Conservation (phyloP, 2,888 invertebrate species). For the Epirrhoe tristata region DNA sequence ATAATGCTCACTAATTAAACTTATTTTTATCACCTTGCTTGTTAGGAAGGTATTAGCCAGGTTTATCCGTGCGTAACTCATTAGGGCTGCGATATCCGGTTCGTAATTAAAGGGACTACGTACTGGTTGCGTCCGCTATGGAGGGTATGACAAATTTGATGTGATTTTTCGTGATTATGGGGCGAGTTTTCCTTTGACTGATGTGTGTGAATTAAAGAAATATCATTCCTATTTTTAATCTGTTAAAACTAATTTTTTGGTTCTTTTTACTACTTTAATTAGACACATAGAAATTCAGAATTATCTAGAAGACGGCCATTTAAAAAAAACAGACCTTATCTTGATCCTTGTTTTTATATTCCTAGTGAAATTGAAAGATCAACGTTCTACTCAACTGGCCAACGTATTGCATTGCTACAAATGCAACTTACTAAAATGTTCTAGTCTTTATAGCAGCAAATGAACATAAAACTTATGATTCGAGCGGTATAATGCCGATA, state of each 20-base stretch:
- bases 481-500: conserved; percentile 30
- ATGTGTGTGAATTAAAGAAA: background rate
- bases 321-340: too few species aligned
- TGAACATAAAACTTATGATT: conserved; percentile 30
- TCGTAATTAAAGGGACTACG: conserved; percentile 68
- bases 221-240: background rate
- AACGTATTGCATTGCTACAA: too few species aligned
- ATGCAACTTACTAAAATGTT: conserved; percentile 8
- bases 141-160: conserved; percentile 66
- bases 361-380: too few species aligned
- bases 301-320: too few species aligned
- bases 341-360: too few species aligned
- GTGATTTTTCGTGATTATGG: conserved; percentile 59
- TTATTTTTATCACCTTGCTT: conserved; percentile 30
- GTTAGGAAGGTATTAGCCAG: conserved; percentile 49
- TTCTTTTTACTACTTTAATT: too few species aligned
- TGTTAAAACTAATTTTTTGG: too few species aligned
- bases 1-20: conserved; percentile 15
- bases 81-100: conserved; percentile 76
- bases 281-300: too few species aligned
- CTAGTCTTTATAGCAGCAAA: conserved; percentile 8
- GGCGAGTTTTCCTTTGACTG: conserved; percentile 10
- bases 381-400: too few species aligned
- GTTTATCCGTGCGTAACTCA: conserved; percentile 67
- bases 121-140: conserved; percentile 60